Base-by-base conservation (phyloP, 2,797 vertebrate species). In the Rhabdomys pumilio region DNA sequence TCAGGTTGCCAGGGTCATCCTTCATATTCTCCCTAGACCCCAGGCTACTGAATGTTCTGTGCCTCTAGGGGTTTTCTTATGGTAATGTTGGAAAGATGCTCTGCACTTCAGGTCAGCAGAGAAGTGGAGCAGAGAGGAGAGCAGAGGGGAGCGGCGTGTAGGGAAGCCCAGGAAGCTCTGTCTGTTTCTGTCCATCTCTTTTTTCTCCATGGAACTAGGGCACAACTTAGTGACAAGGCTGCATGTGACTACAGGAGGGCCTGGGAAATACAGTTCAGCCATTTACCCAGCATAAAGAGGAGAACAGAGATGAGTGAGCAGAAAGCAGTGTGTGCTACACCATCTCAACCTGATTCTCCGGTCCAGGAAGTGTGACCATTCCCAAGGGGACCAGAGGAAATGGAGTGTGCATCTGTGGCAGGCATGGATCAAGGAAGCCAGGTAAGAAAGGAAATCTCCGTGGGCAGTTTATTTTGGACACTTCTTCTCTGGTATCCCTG, bases 361-460 rank as follows among this genome's bases (percentile, higher is more conserved):
- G 44, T 31, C 22, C 3, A 3, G 41, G 34, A n/a, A 75, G 72
- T 13, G 5, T 3, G n/a, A 26, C 44, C 12, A 10, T 34, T 67
- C 10, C 11, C 17, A 65, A 20, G 61, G 41, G 65, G 20, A 50
- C 57, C 57, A 6, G 17, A 53, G 12, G 34, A 44, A 67, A 10
- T 1, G 8, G 24, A 7, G 3, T 5, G 4, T 20, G 19, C 29
- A 0, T 0, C 0, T 2, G 15, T 22, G 38, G 59, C 34, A 34
- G 19, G 1, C 0, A 0, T 4, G 50, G 53, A 14, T 20, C 31
- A 1, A 22, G n/a, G 14, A 0, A 2, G 11, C 5, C 26, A 9
- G 73, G 22, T 5, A 34, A 55, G 31, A 24, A 47, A 29, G 0
- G 0, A 4, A 9, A 15, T 63, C 34, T 31, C 29, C 20, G 34